These are phyloP conservation scores for Doryteuthis pealeii DNA, from an alignment of 1,140 invertebrate species.

Conservation along the genomic window DNA sequence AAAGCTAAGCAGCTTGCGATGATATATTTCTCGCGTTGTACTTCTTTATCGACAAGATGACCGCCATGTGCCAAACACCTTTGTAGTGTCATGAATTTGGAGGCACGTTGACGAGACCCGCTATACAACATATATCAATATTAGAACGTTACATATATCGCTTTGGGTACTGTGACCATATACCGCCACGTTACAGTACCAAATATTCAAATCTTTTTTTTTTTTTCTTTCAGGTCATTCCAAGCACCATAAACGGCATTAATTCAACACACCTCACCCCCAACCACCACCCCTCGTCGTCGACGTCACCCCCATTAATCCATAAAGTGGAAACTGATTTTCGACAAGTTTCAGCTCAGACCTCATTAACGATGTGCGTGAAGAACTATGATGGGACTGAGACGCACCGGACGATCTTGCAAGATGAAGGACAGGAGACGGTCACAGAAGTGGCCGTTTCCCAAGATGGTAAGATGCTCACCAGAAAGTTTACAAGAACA, in stretches of 20 bases:
- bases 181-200: no score
- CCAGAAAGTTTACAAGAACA: slow-evolving; percentile 29
- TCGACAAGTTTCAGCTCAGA: slow-evolving; percentile 35
- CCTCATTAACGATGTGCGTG: slow-evolving; percentile 46
- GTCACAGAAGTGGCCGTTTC: slow-evolving; percentile 37
- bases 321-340: slow-evolving; percentile 51
- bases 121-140: no score
- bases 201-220: no score
- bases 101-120: no score
- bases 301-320: slow-evolving; percentile 40
- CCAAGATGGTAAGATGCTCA: slow-evolving; percentile 37
- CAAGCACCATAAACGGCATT: neutral
- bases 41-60: no score
- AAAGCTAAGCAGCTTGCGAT: no score
- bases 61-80: no score
- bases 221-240: no score
- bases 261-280: neutral
- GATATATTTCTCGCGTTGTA: no score
- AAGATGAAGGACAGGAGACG: slow-evolving; percentile 36
- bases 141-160: no score
- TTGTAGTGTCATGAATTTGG: no score
- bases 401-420: slow-evolving; percentile 39
- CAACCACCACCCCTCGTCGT: neutral
- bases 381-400: slow-evolving; percentile 57
- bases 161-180: no score